A percentile compares a stretch with the other conserved stretches of the same genome.
Conservation (phyloP, 2,113 vertebrate genomes). For the Phalacrocorax pelagicus region DNA sequence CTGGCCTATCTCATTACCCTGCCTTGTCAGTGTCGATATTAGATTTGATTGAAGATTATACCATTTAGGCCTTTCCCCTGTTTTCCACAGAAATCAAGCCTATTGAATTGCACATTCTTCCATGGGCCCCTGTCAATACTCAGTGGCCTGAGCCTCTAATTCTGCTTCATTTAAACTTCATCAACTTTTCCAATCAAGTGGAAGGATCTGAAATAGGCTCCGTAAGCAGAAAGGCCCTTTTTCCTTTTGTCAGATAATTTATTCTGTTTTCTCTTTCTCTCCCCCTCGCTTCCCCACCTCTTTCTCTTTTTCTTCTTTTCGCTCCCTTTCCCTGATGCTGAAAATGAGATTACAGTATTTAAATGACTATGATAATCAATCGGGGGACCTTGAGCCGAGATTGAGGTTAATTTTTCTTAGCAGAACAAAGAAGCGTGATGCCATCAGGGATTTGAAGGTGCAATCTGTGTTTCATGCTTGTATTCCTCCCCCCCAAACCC, state of each 20-base stretch:
- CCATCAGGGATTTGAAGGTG: constrained; percentile 70
- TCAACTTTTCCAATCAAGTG: constrained; percentile 99
- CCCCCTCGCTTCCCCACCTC: constrained; percentile 56
- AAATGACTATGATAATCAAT: constrained; percentile 99
- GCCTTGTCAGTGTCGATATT: constrained; percentile 90
- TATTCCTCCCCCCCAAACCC: background rate
- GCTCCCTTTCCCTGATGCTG: constrained; percentile 87
- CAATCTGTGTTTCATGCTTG: constrained; percentile 74
- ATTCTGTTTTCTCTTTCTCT: constrained; percentile 75
- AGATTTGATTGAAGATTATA: constrained; percentile 97
- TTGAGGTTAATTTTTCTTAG: constrained; percentile 88
- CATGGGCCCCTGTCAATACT: constrained; percentile 70
- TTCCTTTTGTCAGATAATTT: constrained; percentile 84
- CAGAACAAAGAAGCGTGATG: constrained; percentile 82
- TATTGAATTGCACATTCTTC: constrained; percentile 72
- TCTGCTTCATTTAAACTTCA: constrained; percentile 99
- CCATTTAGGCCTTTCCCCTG: constrained; percentile 88
- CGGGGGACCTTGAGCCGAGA: constrained; percentile 80
- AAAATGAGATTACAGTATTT: constrained; percentile 99
- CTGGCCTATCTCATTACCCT: constrained; percentile 94
- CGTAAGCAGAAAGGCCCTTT: constrained; percentile 72
- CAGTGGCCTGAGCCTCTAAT: constrained; percentile 93
- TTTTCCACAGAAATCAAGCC: constrained; percentile 78
- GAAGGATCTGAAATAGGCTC: constrained; percentile 89
- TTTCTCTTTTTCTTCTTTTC: constrained; percentile 77